A percentile compares a stretch with the other conserved stretches of the same genome.
phyloP scores from a whole-genome alignment of 2,797 vertebrate species.

The Pseudochaenichthys georgianus region DNA sequence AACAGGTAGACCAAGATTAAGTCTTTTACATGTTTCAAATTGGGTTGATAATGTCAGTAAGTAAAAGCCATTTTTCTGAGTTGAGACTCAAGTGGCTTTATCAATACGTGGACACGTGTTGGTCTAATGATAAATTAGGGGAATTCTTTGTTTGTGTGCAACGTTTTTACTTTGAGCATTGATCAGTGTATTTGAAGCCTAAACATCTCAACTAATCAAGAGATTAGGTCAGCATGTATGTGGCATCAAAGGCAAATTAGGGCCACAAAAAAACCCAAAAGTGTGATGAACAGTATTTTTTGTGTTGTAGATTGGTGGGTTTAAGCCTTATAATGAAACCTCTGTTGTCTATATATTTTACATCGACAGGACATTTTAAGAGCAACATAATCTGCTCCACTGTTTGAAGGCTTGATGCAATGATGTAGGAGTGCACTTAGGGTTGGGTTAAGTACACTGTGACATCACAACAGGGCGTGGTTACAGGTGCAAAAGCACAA shows the following conservation, averaged over 20 bases:
- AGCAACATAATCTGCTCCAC: neutral
- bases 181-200: too few species aligned
- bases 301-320: too few species aligned
- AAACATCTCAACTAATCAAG: neutral
- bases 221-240: neutral
- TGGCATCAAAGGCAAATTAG: neutral
- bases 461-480: neutral
- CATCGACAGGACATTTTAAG: neutral
- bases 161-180: neutral
- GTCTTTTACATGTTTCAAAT: neutral
- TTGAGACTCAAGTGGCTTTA: neutral
- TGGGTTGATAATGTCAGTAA: neutral
- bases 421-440: neutral
- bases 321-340: too few species aligned
- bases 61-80: neutral
- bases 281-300: too few species aligned
- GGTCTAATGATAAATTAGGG: neutral
- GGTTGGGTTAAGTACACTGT: neutral
- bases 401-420: neutral
- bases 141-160: neutral
- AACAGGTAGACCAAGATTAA: neutral
- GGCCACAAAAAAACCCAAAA: neutral
- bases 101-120: neutral
- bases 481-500: neutral
- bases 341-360: too few species aligned